Conservation (phyloP, 92 coral and sea anemone species). For the Scolanthus callimorphus region DNA sequence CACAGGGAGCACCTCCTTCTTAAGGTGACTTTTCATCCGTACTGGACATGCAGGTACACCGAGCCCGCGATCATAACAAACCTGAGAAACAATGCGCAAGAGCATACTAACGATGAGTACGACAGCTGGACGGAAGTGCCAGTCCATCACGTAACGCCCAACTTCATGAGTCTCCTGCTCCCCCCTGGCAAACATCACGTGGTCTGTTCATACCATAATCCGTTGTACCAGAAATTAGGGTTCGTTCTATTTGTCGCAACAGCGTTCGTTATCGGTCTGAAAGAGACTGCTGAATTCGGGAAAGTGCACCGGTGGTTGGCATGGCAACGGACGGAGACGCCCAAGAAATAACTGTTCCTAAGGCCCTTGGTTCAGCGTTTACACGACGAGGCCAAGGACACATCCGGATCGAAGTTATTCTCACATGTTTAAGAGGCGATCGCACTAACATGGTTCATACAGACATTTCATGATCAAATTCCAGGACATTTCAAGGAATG, state of each 20-base stretch:
- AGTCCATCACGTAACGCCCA: conserved; percentile 74
- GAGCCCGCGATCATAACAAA: conserved; percentile 1
- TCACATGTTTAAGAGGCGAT: no score
- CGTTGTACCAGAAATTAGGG: conserved; percentile 66
- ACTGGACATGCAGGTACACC: conserved; percentile 60
- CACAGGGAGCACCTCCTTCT: conserved; percentile 61
- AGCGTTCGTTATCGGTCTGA: conserved; percentile 9
- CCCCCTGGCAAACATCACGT: conserved; percentile 70
- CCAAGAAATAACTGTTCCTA: no score
- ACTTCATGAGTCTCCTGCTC: conserved; percentile 62
- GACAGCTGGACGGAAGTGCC: conserved; percentile 45
- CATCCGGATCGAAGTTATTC: no score
- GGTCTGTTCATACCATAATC: conserved; percentile 52
- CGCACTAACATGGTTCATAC: no score
- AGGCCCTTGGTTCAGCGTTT: no score
- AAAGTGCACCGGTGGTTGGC: no score
- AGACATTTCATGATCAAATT: no score
- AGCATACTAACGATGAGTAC: conserved; percentile 26
- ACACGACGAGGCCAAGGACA: no score
- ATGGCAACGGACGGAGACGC: no score
- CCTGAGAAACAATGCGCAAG: neutral
- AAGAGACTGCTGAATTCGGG: no score
- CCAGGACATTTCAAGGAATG: no score
- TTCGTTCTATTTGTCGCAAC: conserved; percentile 38
- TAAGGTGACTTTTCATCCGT: conserved; percentile 78